Conservation (phyloP, 2,797 vertebrate species). For the Adelosebastes latens region DNA sequence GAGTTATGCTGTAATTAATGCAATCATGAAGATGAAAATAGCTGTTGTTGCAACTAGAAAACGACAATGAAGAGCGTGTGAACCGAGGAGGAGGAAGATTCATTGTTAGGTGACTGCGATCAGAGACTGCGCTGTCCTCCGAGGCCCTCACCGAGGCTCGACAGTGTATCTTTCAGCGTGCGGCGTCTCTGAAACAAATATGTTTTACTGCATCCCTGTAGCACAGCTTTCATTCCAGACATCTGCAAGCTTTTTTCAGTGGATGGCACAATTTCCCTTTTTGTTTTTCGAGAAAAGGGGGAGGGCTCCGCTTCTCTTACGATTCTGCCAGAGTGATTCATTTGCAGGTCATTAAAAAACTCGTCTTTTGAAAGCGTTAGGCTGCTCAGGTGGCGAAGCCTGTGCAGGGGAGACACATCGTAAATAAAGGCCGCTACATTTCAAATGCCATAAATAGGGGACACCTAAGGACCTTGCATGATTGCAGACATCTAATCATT, state of each 20-base stretch:
- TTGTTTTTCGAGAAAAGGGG: conserved; percentile 67
- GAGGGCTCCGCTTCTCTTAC: conserved; percentile 57
- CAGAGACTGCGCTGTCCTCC: conserved; percentile 35
- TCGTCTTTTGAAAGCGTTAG: conserved; percentile 73
- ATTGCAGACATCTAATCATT: conserved; percentile 83
- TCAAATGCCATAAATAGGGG: conserved; percentile 83
- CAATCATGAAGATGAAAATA: conserved; percentile 84
- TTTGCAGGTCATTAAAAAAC: conserved; percentile 81
- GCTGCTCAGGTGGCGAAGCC: conserved; percentile 78
- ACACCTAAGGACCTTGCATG: conserved; percentile 81
- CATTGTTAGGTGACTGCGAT: conserved; percentile 53
- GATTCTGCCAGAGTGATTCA: conserved; percentile 79
- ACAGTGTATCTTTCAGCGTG: conserved; percentile 34
- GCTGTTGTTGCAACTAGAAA: conserved; percentile 73
- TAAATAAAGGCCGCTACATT: conserved; percentile 83
- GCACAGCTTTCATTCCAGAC: conserved; percentile 45
- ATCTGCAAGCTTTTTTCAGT: conserved; percentile 43
- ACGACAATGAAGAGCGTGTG: conserved; percentile 55
- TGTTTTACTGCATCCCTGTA: conserved; percentile 36
- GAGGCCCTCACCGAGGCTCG: conserved; percentile 15
- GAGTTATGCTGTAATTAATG: conserved; percentile 81
- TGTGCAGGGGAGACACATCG: conserved; percentile 62
- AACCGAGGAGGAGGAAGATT: conserved; percentile 50
- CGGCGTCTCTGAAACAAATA: conserved; percentile 50
- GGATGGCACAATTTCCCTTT: conserved; percentile 63